phyloP scores from a whole-genome alignment of 1,140 invertebrate species.

The Bemisia tabaci region DNA sequence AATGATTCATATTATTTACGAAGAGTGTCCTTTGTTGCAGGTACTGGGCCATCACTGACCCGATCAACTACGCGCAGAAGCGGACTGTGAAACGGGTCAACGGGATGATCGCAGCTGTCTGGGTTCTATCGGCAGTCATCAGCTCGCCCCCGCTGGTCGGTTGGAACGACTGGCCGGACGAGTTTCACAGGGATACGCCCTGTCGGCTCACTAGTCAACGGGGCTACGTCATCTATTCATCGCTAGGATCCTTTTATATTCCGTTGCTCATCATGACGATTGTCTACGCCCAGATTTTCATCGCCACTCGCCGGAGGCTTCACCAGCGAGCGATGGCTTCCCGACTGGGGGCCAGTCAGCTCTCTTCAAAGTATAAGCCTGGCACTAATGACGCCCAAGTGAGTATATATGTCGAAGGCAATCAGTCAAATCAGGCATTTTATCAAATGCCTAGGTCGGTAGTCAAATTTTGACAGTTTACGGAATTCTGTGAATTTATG shows the following conservation, averaged over 20 bases:
- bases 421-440: too few species aligned
- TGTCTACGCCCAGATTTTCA: slow-evolving; percentile 88
- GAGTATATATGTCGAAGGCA: slow-evolving; percentile 13
- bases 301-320: slow-evolving; percentile 68
- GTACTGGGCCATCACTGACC: slow-evolving; percentile 96
- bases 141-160: slow-evolving; percentile 91
- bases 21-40: too few species aligned
- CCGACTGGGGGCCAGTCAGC: slow-evolving; percentile 47
- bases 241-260: slow-evolving; percentile 91
- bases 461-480: too few species aligned
- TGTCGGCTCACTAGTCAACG: slow-evolving; percentile 69
- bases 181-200: slow-evolving; percentile 52
- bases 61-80: slow-evolving; percentile 93
- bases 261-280: slow-evolving; percentile 89
- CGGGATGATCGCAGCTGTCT: slow-evolving; percentile 79
- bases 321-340: slow-evolving; percentile 66
- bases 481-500: too few species aligned
- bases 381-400: too few species aligned
- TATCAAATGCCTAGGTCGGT: too few species aligned
- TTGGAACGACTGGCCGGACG: slow-evolving; percentile 94
- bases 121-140: slow-evolving; percentile 80
- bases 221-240: slow-evolving; percentile 89
- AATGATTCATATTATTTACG: too few species aligned
- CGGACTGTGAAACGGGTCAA: slow-evolving; percentile 83
- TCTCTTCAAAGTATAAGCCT: neutral